Percentiles rank a stretch among this genome's conserved stretches.
phyloP scores from a whole-genome alignment of 2,888 invertebrate species.

The Drosophila pullipes region DNA sequence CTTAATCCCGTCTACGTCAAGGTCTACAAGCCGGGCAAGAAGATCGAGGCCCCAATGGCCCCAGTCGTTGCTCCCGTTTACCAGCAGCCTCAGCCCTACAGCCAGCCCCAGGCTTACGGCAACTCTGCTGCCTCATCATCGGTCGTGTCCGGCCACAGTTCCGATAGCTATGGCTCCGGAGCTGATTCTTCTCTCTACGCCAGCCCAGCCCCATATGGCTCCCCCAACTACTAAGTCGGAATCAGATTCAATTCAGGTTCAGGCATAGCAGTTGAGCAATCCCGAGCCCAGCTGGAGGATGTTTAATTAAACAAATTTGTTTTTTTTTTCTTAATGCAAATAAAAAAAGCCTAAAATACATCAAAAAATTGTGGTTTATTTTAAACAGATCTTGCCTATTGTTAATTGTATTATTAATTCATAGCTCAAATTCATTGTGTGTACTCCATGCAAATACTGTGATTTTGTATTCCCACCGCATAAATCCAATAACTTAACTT shows the following conservation, averaged over 20 bases:
- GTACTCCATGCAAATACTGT: not conserved
- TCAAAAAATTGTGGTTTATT: not conserved
- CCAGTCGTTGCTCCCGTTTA: conserved; percentile 77
- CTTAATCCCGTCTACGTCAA: conserved; percentile 84
- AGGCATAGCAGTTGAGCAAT: conserved; percentile 15
- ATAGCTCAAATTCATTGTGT: not conserved
- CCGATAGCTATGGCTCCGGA: conserved; percentile 63
- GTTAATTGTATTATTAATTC: not conserved
- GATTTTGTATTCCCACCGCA: not conserved
- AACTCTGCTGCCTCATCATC: conserved; percentile 40
- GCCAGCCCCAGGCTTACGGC: conserved; percentile 45
- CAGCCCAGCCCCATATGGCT: conserved; percentile 67
- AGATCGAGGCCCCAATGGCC: conserved; percentile 75
- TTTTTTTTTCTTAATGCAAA: conserved; percentile 66
- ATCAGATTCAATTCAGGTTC: not conserved
- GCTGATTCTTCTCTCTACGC: conserved; percentile 61
- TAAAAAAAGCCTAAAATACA: conserved; percentile 55
- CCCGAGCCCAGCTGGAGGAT: conserved; percentile 27
- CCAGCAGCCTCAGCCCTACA: conserved; percentile 52
- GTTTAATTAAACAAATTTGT: conserved; percentile 56
- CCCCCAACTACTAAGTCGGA: conserved; percentile 59
- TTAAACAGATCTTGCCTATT: too few relatives aligned
- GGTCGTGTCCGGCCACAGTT: conserved; percentile 38
- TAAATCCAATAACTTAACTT: not conserved
- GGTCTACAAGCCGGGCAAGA: conserved; percentile 84